A percentile compares a stretch with the other conserved stretches of the same genome.
Evolutionary conservation across 2,113 vertebrate genomes (phyloP).

Genomic region (Neopipo cinnamomea): DNA sequence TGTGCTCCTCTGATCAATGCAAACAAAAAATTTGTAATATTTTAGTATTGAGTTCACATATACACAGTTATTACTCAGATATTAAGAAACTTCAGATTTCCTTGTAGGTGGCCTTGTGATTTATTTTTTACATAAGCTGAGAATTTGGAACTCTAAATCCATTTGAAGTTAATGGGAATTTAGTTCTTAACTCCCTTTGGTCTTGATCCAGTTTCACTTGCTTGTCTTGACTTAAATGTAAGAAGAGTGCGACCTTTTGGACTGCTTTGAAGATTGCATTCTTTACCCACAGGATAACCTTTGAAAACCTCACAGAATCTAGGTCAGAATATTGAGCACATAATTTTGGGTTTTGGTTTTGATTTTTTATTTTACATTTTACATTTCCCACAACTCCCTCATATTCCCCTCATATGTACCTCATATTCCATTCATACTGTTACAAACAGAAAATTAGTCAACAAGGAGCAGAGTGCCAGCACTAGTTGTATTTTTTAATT

Average conservation of each 20-base stretch:
- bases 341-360: neutral
- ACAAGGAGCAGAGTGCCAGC: neutral
- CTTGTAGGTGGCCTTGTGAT: neutral
- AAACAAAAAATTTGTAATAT: neutral
- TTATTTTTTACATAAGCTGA: neutral
- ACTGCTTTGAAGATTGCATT: neutral
- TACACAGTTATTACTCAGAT: neutral
- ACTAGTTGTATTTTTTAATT: neutral
- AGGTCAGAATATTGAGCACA: neutral
- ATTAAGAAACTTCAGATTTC: neutral
- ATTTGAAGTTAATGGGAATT: slow-evolving; percentile 45
- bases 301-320: slow-evolving; percentile 1
- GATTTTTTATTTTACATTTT: neutral
- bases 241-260: neutral
- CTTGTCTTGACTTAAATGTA: neutral
- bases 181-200: slow-evolving; percentile 33
- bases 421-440: neutral
- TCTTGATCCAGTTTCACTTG: slow-evolving; percentile 25
- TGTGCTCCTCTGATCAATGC: neutral
- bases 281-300: neutral
- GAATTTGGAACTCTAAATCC: slow-evolving; percentile 13
- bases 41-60: neutral
- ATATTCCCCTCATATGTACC: no score
- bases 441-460: neutral
- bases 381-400: neutral